Evolutionary conservation across 2,113 vertebrate species (phyloP).

Genomic region (Capra hircus): DNA sequence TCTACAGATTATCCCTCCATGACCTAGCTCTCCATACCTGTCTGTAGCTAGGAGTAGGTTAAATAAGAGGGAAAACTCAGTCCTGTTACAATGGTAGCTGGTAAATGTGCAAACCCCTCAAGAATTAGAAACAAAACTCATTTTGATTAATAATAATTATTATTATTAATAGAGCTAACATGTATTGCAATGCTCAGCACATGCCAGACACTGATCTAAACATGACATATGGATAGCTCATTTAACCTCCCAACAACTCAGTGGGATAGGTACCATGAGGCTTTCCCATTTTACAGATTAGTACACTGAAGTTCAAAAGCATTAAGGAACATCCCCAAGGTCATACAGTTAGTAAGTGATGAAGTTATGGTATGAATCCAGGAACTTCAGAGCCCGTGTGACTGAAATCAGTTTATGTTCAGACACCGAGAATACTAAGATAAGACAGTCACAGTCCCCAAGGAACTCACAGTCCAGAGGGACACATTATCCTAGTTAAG

Average conservation of each 20-base stretch:
- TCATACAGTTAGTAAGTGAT: background rate
- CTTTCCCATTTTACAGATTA: conserved; percentile 40
- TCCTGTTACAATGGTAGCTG: background rate
- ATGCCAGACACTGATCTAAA: background rate
- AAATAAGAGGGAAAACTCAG: background rate
- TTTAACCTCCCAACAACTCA: background rate
- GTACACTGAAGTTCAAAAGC: background rate
- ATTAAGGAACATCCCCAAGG: background rate
- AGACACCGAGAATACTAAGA: conserved; percentile 1
- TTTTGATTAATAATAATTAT: background rate
- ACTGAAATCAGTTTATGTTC: background rate
- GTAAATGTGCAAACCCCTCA: conserved; percentile 2
- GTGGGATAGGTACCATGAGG: background rate
- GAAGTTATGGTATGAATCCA: background rate
- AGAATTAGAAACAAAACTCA: background rate
- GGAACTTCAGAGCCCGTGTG: background rate
- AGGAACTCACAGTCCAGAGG: conserved; percentile 5
- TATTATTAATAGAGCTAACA: background rate
- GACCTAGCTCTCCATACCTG: background rate
- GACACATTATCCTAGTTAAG: conserved; percentile 8
- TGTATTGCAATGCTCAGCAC: background rate
- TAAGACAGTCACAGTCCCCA: background rate
- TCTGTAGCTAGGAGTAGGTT: background rate
- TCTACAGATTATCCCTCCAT: background rate
- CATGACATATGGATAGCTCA: background rate